Base-by-base conservation (phyloP, 2,797 vertebrate genomes). In the Characodon lateralis region DNA sequence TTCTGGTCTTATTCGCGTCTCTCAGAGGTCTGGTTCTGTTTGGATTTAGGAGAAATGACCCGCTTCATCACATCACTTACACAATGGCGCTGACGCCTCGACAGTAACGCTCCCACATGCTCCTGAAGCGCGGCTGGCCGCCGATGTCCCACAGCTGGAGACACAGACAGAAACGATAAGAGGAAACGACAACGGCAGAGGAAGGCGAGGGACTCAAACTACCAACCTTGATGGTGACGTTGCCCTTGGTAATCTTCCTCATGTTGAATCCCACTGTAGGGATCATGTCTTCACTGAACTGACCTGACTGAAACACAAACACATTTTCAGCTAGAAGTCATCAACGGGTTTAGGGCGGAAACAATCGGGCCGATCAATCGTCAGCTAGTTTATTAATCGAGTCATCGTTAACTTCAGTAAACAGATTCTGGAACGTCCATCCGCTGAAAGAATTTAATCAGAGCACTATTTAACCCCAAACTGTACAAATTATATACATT, bases 211-310 rank as follows among this genome's bases (percentile, higher is more conserved):
- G 43, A 77, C 4, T 14, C 3, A 13, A 78, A 74, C 16, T 61
- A 80, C 85, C n/a, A 14, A 94, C 98, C 98, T 99, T 99, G 95
- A 99, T 99, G 87, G 98, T 99, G 89, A 99, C 98, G 26, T 99
- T 99, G 86, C 98, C 98, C 94, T 99, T 99, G 0, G 98, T 99
- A 84, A 99, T 97, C 86, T 99, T 99, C 87, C 98, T 95, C 98
- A 99, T 99, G 96, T 99, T 99, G 95, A 99, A 99, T 61, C 98
- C 98, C 51, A 99, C 98, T 4, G 98, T 99, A 61, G 98, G 98
- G 87, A 99, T 99, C 98, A 99, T 99, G 91, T 99, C 98, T 95
- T 99, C 98, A 83, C 96, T 99, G 95, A 99, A 99, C 72, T 99
- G 98, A 73, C 98, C 98, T 6, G 98, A 99, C 98, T 99, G 87